Conservation (phyloP, 2,797 vertebrate genomes). For the Anguilla anguilla region DNA sequence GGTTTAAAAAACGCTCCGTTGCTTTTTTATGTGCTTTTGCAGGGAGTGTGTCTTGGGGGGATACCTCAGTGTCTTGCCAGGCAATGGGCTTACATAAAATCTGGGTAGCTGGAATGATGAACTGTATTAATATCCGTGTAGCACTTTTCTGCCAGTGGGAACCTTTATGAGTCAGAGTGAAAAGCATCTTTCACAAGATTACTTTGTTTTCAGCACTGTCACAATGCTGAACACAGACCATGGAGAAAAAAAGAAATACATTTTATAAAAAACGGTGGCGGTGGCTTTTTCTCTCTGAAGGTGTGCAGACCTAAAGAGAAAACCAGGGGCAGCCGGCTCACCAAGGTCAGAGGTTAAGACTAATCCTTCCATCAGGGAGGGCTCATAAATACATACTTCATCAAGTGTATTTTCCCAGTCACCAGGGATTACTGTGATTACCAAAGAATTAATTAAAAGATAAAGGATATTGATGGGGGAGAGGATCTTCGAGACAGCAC, state of each 20-base stretch:
- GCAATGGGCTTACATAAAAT: constrained; percentile 14
- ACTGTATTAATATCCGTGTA: constrained; percentile 34
- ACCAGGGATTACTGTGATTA: not conserved
- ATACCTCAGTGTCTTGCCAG: not conserved
- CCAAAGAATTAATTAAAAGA: not conserved
- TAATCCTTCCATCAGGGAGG: not conserved
- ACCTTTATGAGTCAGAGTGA: constrained; percentile 10
- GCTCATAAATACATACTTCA: not conserved
- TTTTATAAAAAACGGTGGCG: not conserved
- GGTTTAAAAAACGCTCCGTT: not conserved
- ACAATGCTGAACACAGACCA: constrained; percentile 14
- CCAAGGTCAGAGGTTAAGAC: not conserved
- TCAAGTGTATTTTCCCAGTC: not conserved
- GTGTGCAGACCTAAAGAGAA: not conserved
- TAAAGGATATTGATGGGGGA: not conserved
- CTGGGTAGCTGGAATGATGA: constrained; percentile 28
- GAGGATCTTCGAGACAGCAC: not conserved
- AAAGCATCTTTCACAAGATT: constrained; percentile 28
- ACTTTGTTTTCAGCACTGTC: constrained; percentile 25
- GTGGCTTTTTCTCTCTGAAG: not conserved
- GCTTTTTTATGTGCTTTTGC: constrained; percentile 6
- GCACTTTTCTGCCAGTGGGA: constrained; percentile 26
- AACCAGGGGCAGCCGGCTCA: not conserved
- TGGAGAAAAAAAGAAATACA: not conserved
- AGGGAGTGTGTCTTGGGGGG: not conserved